Evolutionary conservation across 2,113 vertebrate genomes (phyloP).

Genomic region (Psettodes erumei): DNA sequence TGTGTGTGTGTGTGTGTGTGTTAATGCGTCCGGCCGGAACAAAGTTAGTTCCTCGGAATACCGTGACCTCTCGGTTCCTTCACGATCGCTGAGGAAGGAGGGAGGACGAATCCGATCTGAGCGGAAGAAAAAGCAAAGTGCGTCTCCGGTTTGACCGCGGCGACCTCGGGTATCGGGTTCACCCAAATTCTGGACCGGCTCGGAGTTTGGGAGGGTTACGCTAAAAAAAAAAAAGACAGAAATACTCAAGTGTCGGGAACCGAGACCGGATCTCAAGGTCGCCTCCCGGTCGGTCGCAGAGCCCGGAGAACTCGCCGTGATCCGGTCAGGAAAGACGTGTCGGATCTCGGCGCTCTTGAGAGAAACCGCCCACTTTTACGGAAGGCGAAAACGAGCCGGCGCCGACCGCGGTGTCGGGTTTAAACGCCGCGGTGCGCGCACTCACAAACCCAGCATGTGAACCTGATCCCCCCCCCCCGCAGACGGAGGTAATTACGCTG

Average conservation of each 20-base stretch:
- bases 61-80: conserved; percentile 12
- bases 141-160: conserved; percentile 41
- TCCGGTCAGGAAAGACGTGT: too few relatives aligned
- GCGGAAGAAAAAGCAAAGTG: conserved; percentile 39
- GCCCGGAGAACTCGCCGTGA: too few relatives aligned
- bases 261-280: conserved; percentile 1
- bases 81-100: neutral
- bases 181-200: conserved; percentile 48
- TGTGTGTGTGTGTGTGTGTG: too few relatives aligned
- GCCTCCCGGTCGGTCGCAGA: neutral
- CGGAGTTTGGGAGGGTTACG: conserved; percentile 61
- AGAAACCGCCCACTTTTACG: too few relatives aligned
- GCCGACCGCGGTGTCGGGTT: conserved; percentile 41
- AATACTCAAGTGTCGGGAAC: conserved; percentile 35
- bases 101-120: neutral
- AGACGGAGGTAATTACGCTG: conserved; percentile 68
- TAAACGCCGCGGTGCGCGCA: conserved; percentile 62
- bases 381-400: conserved; percentile 48
- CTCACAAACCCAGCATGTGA: conserved; percentile 56
- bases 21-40: too few relatives aligned
- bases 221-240: conserved; percentile 39
- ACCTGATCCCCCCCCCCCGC: conserved; percentile 66
- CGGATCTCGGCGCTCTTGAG: too few relatives aligned
- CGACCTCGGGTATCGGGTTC: conserved; percentile 66
- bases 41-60: too few relatives aligned